Conservation (phyloP, 1,140 invertebrate genomes). For the Pseudoatta argentina region DNA sequence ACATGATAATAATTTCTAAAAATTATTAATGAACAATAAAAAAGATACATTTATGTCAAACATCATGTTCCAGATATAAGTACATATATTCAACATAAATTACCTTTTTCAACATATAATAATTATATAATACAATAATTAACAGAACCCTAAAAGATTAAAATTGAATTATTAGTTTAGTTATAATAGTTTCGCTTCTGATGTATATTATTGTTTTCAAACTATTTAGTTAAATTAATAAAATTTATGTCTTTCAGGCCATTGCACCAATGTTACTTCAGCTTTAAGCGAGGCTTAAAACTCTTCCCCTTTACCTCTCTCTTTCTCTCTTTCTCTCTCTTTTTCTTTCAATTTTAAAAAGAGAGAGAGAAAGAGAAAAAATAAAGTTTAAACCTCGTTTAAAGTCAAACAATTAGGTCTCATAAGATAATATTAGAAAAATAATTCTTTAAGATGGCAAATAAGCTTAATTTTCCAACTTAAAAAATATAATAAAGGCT, state of each 20-base stretch:
- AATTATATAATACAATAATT: neutral
- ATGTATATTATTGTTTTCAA: neutral
- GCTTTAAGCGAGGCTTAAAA: too few species aligned
- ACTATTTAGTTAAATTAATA: neutral
- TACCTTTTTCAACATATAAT: neutral
- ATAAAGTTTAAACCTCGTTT: too few species aligned
- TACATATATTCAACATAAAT: neutral
- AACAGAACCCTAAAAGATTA: neutral
- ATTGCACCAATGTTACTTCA: too few species aligned
- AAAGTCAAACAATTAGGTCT: too few species aligned
- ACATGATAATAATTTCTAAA: slow-evolving; percentile 8
- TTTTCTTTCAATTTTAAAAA: too few species aligned
- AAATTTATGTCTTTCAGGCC: neutral
- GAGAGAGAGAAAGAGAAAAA: too few species aligned
- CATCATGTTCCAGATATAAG: neutral
- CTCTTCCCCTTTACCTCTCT: too few species aligned
- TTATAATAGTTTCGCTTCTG: neutral
- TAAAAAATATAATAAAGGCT: neutral
- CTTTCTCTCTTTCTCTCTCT: too few species aligned
- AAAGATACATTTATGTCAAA: neutral
- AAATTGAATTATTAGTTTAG: neutral
- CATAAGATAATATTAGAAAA: neutral
- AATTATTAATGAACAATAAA: neutral
- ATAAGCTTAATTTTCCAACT: neutral
- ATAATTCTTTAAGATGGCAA: neutral